These are phyloP conservation scores for Thymelicus lineola DNA, from an alignment of 2,888 invertebrate species.

Conservation along the genomic window DNA sequence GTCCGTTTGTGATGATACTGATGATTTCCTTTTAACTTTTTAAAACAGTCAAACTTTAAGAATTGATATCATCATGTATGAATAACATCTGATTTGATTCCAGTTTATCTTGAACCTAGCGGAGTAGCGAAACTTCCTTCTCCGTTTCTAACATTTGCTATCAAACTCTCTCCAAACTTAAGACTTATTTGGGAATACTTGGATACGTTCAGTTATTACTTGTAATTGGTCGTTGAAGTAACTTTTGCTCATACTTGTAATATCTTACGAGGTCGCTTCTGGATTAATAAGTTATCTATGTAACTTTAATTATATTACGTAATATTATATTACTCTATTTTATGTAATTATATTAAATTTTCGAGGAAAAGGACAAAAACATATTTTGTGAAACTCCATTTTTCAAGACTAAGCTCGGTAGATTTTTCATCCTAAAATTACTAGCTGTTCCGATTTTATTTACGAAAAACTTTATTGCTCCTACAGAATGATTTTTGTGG, in stretches of 20 bases:
- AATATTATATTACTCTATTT: too few relatives aligned
- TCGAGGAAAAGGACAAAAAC: too few relatives aligned
- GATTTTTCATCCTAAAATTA: too few relatives aligned
- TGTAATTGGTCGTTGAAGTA: slow-evolving; percentile 16
- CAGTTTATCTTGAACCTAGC: not conserved
- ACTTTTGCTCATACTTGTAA: not conserved
- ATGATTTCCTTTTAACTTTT: too few relatives aligned
- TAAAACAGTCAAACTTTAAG: too few relatives aligned
- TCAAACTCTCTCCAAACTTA: slow-evolving; percentile 18
- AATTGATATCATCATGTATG: not conserved
- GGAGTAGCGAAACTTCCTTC: not conserved
- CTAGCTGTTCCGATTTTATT: too few relatives aligned
- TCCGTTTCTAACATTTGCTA: slow-evolving; percentile 16
- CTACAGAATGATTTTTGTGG: too few relatives aligned
- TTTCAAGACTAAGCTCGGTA: too few relatives aligned
- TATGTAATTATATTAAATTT: too few relatives aligned
- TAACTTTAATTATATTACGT: too few relatives aligned
- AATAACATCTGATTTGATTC: slow-evolving; percentile 3
- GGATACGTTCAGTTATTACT: slow-evolving; percentile 17
- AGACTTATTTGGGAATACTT: slow-evolving; percentile 1
- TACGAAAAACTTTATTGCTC: not conserved
- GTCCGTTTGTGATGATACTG: too few relatives aligned
- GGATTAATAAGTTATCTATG: not conserved
- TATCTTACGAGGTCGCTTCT: not conserved
- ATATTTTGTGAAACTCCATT: too few relatives aligned